Evolutionary conservation across 2,113 vertebrate species (phyloP), one percentile per base, ranked within the genome.

Genomic region (Phylloscopus trochilus): DNA sequence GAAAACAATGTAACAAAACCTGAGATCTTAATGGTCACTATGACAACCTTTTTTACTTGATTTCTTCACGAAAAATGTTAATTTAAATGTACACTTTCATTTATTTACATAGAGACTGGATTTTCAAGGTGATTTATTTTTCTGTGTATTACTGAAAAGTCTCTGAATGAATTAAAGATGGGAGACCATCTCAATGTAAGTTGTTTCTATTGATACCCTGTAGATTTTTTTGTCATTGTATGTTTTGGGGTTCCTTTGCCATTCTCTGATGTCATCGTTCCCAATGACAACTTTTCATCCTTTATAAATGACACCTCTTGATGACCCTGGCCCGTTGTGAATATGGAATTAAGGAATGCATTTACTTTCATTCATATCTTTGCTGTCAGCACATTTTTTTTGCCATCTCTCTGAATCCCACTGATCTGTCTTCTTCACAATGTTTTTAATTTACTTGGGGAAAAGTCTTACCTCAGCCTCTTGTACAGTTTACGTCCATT

Each of bases 361-460:
- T 89, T 94, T 90, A 69, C 64, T 90, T 85, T 43, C 60, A 85
- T 92, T 93, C 64, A 58, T 79, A 53, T 14, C 23, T 96, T 59
- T 94, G 49, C 64, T 91, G 66, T 87, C 90, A 89, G 68, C 67
- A 82, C 44, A 52, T 92, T 60, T 63, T 78, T 93, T 94, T 92
- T 94, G 13, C 35, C n/a, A 51, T 83, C 27, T 86, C 22, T 72
- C 43, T 62, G 67, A 80, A 63, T 53, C 46, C 15, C 33, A 44
- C 28, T 91, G 60, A 85, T 68, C n/a, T 82, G 19, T 87, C 33
- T 3, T 81, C 59, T 91, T 94, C 43, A 47, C 47, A 46, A 13
- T 47, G 73, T 72, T 90, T 87, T 85, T 63, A 43, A 87, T 60
- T 60, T 88, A 83, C 62, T 33, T 70, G 44, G 31, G n/a, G 21